Conservation (phyloP, 2,888 invertebrate genomes). For the Lepas anatifera region DNA sequence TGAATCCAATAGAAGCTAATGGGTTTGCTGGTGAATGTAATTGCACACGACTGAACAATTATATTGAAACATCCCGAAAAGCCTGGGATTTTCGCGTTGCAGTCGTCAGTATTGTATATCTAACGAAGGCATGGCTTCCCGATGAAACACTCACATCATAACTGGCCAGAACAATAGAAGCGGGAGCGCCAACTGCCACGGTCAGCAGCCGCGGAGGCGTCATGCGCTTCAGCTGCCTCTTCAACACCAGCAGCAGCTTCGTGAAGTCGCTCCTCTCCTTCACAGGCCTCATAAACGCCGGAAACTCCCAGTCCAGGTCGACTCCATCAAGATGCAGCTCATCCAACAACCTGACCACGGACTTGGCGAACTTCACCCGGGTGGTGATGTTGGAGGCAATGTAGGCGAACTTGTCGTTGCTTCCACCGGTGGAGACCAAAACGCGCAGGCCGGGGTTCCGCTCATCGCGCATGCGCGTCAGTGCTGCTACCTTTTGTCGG, state of each 20-base stretch:
- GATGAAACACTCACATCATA: too few species aligned
- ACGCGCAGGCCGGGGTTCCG: background rate
- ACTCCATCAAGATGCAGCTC: background rate
- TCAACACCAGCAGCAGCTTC: background rate
- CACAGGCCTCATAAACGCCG: slow-evolving; percentile 23
- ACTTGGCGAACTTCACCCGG: background rate
- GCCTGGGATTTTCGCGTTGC: too few species aligned
- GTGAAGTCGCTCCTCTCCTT: background rate
- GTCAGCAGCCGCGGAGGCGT: slow-evolving; percentile 20
- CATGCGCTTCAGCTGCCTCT: background rate
- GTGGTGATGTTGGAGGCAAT: slow-evolving; percentile 8
- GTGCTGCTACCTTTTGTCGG: background rate
- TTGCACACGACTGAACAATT: too few species aligned
- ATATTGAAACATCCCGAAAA: too few species aligned
- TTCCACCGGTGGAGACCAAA: background rate
- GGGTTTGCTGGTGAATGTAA: too few species aligned
- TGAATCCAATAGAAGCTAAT: too few species aligned
- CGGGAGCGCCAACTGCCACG: slow-evolving; percentile 30
- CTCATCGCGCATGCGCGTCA: background rate
- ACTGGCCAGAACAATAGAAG: slow-evolving; percentile 31
- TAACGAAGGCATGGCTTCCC: too few species aligned
- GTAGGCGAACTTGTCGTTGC: background rate
- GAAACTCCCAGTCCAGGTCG: slow-evolving; percentile 27
- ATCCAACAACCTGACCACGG: background rate
- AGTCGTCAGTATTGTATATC: too few species aligned